phyloP scores from a whole-genome alignment of 2,797 vertebrate species.

The Cyclura pinguis region DNA sequence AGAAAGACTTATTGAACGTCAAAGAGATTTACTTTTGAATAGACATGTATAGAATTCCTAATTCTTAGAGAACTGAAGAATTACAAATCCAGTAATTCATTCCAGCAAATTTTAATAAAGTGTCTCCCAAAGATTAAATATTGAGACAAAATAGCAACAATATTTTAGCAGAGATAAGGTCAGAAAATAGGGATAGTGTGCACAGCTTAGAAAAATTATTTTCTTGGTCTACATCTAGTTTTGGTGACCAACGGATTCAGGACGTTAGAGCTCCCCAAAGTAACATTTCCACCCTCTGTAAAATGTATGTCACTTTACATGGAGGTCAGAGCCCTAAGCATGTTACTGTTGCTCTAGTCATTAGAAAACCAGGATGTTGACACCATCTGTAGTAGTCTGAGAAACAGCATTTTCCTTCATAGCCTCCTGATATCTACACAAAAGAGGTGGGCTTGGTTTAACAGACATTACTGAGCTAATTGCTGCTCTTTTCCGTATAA shows the following conservation, averaged over 20 bases:
- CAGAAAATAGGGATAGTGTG: background rate
- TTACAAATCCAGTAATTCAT: background rate
- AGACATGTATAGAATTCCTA: background rate
- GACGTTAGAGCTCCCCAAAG: background rate
- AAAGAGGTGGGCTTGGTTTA: slow-evolving; percentile 41
- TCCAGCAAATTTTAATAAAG: background rate
- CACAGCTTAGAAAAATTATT: too few species aligned
- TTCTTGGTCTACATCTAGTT: too few species aligned
- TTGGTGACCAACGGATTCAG: too few species aligned
- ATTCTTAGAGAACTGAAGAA: background rate
- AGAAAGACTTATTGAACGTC: background rate
- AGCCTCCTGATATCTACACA: slow-evolving; percentile 40
- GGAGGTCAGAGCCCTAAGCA: background rate
- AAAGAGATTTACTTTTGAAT: background rate
- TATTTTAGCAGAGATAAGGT: background rate
- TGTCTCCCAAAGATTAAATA: too few species aligned
- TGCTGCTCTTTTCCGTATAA: slow-evolving; percentile 47
- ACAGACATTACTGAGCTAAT: slow-evolving; percentile 55
- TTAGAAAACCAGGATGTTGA: slow-evolving; percentile 9
- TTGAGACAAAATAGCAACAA: background rate
- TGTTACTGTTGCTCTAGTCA: background rate
- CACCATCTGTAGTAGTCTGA: accelerated
- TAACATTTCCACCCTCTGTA: background rate
- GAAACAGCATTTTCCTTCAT: slow-evolving; percentile 22
- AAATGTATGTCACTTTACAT: background rate